These are phyloP conservation scores for Malurus leucopterus DNA, from an alignment of 2,797 vertebrate genomes.

Conservation along the genomic window DNA sequence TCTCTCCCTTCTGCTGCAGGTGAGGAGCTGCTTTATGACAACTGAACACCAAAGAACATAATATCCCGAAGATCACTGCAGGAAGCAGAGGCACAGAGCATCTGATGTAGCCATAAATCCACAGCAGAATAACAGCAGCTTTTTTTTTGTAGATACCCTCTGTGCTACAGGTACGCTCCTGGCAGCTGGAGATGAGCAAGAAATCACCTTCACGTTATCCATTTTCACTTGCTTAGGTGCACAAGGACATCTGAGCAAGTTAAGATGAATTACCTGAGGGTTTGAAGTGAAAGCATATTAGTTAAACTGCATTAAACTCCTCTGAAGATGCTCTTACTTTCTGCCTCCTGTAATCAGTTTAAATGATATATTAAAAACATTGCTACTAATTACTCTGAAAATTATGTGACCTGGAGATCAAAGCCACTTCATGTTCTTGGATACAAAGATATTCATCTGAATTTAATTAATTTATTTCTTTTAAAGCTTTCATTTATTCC, in stretches of 20 bases:
- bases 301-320: conserved; percentile 20
- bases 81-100: not conserved
- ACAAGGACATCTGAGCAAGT: not conserved
- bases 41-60: not conserved
- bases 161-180: not conserved
- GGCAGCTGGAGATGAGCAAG: not conserved
- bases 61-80: not conserved
- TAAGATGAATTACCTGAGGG: conserved; percentile 14
- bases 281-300: conserved; percentile 24
- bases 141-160: not conserved
- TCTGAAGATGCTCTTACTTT: not conserved
- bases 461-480: conserved; percentile 12
- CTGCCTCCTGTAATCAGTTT: conserved; percentile 33
- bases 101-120: not conserved
- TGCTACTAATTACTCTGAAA: conserved; percentile 30
- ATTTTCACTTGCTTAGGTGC: not conserved
- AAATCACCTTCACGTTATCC: not conserved
- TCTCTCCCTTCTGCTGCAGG: not conserved
- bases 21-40: not conserved
- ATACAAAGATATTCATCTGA: not conserved
- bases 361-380: conserved; percentile 26
- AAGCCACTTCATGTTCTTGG: conserved; percentile 7
- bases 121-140: not conserved
- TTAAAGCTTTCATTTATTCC: not conserved
- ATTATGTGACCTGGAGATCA: conserved; percentile 34